Base-by-base conservation (phyloP, 1,140 invertebrate species). In the Plutomurus gul region DNA sequence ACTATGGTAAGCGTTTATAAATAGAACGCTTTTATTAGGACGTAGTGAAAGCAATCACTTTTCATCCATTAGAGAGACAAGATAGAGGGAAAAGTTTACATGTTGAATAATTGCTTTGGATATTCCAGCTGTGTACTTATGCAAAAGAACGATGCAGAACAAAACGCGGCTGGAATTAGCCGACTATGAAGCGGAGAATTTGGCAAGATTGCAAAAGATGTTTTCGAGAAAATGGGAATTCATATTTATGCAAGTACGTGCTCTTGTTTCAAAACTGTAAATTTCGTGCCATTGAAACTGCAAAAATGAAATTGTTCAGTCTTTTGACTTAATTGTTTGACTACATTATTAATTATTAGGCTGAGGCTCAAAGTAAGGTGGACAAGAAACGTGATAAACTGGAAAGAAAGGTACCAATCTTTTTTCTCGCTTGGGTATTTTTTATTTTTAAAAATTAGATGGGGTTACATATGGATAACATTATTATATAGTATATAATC, bases 171-270 rank as follows among this genome's bases (percentile, higher is more conserved):
- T 99, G 70, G 98, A 99, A 87, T 88, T 99, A 83, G 97, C 97
- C 0, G 96, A 99, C 87, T 99, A 99, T 86, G 98, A 99, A 86
- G 96, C 97, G 1, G 98, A 99, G 86, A 99, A 98, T 86, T 88
- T 99, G 72, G 97, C 98, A 1, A 89, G 96, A 76, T 88, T 99
- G 39, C 98, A 99, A 88, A 99, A 99, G 89, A 98, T 99, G 95
- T 99, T 99, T 87, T 97, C 95, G 16, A 88, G 97, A 43, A 99
- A 99, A 87, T 99, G 98, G 98, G 98, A 99, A 88, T 99, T 99
- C 86, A 99, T 99, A 82, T 99, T 98, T 87, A 99, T 99, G 96
- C 98, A 99, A 89, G 82, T 83, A 75, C 60, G 90, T 91, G 37
- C 8, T 10, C 40, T 43, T 43, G 10, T 43, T n/a, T n/a, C 51